A percentile compares a stretch with the other conserved stretches of the same genome.
phyloP scores from a whole-genome alignment of 2,888 invertebrate genomes.

The Proisotoma minuta region DNA sequence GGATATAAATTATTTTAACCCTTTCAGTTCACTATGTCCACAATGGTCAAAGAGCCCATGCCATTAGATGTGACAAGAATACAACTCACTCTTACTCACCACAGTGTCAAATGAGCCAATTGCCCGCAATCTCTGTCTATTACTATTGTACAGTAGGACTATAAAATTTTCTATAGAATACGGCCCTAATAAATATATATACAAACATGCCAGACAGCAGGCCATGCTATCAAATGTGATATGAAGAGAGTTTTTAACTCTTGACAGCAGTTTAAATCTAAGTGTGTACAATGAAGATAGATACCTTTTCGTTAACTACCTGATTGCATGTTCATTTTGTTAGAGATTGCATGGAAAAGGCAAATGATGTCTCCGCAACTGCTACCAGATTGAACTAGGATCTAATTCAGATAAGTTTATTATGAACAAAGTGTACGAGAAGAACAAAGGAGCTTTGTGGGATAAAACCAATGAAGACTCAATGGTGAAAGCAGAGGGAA shows the following conservation, averaged over 20 bases:
- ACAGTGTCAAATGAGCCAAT: too few relatives aligned
- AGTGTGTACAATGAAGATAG: not conserved
- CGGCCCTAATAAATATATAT: too few relatives aligned
- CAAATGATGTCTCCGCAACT: not conserved
- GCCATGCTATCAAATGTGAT: not conserved
- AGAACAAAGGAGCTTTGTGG: too few relatives aligned
- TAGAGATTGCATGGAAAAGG: not conserved
- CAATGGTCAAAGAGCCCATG: not conserved
- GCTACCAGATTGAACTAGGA: not conserved
- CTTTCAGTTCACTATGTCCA: not conserved
- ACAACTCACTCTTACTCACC: not conserved
- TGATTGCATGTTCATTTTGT: not conserved
- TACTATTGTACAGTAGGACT: too few relatives aligned
- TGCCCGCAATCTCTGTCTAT: too few relatives aligned
- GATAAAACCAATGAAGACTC: too few relatives aligned
- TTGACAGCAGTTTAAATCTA: not conserved
- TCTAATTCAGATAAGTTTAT: not conserved
- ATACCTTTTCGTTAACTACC: not conserved
- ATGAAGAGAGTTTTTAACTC: not conserved
- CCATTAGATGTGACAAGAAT: not conserved
- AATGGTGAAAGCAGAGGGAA: too few relatives aligned
- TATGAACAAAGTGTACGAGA: not conserved
- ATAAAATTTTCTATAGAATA: too few relatives aligned
- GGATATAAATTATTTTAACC: not conserved
- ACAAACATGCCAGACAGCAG: too few relatives aligned